These are phyloP conservation scores for Hassar affinis DNA, from an alignment of 2,113 vertebrate genomes.

Conservation along the genomic window DNA sequence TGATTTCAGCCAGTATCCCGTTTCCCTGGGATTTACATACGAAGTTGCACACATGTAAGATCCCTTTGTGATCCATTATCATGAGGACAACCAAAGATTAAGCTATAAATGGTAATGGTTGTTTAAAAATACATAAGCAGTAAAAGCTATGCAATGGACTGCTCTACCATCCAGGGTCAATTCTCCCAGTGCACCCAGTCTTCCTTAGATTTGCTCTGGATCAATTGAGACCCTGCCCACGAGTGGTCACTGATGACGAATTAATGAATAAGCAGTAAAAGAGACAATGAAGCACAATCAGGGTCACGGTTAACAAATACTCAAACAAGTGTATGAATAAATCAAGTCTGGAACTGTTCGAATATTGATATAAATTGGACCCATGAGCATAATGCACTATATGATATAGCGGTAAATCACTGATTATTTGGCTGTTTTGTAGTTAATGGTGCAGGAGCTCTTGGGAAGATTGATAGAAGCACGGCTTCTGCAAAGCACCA, in stretches of 20 bases:
- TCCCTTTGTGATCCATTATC: neutral
- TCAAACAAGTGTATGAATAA: neutral
- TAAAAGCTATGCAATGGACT: neutral
- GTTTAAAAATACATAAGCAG: neutral
- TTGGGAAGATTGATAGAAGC: neutral
- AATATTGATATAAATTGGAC: neutral
- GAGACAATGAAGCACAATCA: neutral
- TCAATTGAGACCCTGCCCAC: neutral
- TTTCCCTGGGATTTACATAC: neutral
- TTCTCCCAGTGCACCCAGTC: neutral
- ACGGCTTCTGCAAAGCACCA: neutral
- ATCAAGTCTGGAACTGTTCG: too few species aligned
- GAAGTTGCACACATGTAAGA: neutral
- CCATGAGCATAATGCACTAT: neutral
- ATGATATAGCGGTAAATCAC: neutral
- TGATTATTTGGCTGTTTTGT: conserved; percentile 12
- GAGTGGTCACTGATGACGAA: neutral
- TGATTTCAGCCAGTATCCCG: too few species aligned
- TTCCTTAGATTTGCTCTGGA: neutral
- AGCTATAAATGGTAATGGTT: neutral
- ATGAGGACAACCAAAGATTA: neutral
- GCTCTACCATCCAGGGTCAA: neutral
- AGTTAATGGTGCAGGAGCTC: neutral
- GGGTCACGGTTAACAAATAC: neutral
- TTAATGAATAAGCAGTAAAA: neutral